Conservation (phyloP, 2,113 vertebrate genomes). For the Dinomys branickii region DNA sequence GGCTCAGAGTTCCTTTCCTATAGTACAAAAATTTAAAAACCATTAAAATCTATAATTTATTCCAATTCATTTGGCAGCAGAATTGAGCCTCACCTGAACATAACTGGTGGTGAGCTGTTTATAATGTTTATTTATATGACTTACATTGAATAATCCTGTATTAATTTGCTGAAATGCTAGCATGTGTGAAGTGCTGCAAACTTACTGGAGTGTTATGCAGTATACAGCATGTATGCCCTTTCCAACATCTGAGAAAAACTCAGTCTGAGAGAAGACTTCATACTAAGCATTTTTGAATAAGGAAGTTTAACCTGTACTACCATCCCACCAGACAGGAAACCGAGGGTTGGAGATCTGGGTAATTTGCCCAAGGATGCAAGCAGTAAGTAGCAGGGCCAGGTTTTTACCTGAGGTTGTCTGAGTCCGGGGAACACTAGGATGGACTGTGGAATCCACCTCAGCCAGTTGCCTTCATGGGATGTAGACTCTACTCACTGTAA, state of each 20-base stretch:
- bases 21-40: not conserved
- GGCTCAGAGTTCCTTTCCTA: not conserved
- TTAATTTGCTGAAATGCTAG: not conserved
- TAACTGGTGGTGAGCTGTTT: not conserved
- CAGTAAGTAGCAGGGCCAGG: not conserved
- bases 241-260: not conserved
- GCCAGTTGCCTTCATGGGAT: not conserved
- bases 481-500: not conserved
- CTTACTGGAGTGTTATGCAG: not conserved
- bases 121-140: constrained; percentile 13
- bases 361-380: not conserved
- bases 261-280: not conserved
- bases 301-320: not conserved
- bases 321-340: not conserved
- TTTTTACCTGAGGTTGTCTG: not conserved
- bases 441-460: not conserved
- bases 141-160: not conserved
- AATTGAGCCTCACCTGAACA: not conserved
- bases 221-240: not conserved
- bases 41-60: not conserved
- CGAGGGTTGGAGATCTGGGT: not conserved
- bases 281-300: not conserved
- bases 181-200: not conserved
- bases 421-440: not conserved
- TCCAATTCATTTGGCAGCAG: not conserved